These are phyloP conservation scores for Coreius guichenoti DNA, from an alignment of 2,797 vertebrate genomes.

Conservation along the genomic window DNA sequence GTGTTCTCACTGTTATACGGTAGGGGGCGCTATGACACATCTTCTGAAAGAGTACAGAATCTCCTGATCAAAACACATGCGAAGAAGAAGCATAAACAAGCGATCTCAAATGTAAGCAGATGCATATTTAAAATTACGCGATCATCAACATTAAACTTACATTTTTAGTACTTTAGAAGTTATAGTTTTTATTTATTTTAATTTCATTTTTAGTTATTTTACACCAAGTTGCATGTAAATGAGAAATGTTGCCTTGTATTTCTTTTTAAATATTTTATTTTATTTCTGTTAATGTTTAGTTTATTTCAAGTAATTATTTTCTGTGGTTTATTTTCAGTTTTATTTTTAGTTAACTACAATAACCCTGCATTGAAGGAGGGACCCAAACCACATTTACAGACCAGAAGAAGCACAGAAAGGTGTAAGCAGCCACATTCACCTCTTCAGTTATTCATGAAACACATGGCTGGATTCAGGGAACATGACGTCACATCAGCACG, in stretches of 20 bases:
- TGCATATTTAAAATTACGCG: no score
- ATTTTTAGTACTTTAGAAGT: no score
- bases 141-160: no score
- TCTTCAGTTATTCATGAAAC: slow-evolving; percentile 39
- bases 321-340: not conserved
- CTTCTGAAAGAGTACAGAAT: no score
- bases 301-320: not conserved
- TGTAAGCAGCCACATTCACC: not conserved
- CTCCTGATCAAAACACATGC: no score
- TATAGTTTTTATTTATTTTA: no score
- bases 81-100: no score
- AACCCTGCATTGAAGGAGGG: not conserved
- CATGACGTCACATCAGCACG: slow-evolving; percentile 14
- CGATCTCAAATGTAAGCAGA: no score
- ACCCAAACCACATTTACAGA: not conserved
- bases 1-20: no score
- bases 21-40: no score
- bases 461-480: not conserved
- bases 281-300: not conserved
- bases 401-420: not conserved
- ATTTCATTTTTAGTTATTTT: not conserved
- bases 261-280: no score
- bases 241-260: not conserved
- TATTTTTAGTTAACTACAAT: not conserved
- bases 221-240: not conserved